Evolutionary conservation across 1,140 invertebrate species (phyloP).

Genomic region (Leguminivora glycinivorella): DNA sequence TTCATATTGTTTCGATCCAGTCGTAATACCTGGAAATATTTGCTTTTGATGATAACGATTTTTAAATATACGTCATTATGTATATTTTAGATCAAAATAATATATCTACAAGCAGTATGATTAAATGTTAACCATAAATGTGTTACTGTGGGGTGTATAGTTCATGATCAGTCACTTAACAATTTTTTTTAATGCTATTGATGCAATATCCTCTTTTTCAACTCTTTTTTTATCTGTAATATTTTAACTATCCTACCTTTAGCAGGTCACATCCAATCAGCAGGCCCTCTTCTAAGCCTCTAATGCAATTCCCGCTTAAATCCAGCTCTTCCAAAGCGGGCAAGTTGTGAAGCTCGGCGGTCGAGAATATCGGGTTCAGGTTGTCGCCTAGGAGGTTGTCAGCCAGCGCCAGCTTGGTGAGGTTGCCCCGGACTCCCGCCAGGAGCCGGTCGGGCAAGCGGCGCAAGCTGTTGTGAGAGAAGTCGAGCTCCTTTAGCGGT

Average conservation of each 20-base stretch:
- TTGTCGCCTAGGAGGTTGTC: slow-evolving; percentile 93
- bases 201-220: too few relatives aligned
- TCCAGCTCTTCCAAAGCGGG: slow-evolving; percentile 86
- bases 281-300: slow-evolving; percentile 90
- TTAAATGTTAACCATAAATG: too few relatives aligned
- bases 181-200: too few relatives aligned
- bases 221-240: too few relatives aligned
- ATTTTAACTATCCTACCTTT: slow-evolving; percentile 76
- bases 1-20: slow-evolving; percentile 89
- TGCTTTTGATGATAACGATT: not conserved
- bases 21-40: slow-evolving; percentile 84
- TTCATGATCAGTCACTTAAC: too few relatives aligned
- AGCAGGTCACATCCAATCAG: slow-evolving; percentile 89
- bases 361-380: slow-evolving; percentile 93
- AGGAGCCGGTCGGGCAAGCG: slow-evolving; percentile 88
- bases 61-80: not conserved
- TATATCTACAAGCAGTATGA: too few relatives aligned
- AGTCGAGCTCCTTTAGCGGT: slow-evolving; percentile 86
- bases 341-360: slow-evolving; percentile 89
- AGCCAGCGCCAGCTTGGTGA: slow-evolving; percentile 86
- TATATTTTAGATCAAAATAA: not conserved
- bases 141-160: too few relatives aligned
- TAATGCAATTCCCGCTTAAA: slow-evolving; percentile 88
- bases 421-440: slow-evolving; percentile 81
- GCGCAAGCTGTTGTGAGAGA: slow-evolving; percentile 90